phyloP scores from a whole-genome alignment of 2,113 vertebrate genomes.

The Larimichthys crocea region DNA sequence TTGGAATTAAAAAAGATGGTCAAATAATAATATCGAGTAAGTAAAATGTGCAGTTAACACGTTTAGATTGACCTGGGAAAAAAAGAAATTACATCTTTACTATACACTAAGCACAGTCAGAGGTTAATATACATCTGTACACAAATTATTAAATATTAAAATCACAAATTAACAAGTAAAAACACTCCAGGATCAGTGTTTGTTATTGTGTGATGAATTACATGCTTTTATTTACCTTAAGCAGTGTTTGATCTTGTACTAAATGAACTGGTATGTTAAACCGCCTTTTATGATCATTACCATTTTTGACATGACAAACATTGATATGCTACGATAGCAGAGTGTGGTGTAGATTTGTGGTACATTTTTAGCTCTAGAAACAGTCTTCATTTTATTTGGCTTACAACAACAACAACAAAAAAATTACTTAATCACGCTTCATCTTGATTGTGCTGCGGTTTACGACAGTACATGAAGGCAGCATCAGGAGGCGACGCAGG shows the following conservation, averaged over 20 bases:
- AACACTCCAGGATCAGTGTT: no score
- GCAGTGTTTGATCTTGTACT: neutral
- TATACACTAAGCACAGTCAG: no score
- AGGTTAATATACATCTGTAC: no score
- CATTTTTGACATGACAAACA: neutral
- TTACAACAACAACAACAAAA: no score
- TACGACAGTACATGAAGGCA: constrained; percentile 1
- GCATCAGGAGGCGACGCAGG: constrained; percentile 26
- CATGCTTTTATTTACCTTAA: neutral
- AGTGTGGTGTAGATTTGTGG: neutral
- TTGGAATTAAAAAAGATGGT: neutral
- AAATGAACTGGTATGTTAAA: neutral
- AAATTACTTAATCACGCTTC: neutral
- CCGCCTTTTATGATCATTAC: no score
- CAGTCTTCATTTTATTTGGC: neutral
- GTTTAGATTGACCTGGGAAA: neutral
- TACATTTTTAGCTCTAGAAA: neutral
- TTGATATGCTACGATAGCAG: neutral
- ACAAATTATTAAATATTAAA: no score
- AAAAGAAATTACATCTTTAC: no score
- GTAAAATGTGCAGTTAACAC: no score
- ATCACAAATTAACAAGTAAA: no score
- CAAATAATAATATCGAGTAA: neutral
- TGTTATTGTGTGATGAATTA: no score
- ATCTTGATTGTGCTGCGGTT: fast-evolving